phyloP scores from a whole-genome alignment of 2,113 vertebrate species.

The Pseudolaguvia tuberculata region DNA sequence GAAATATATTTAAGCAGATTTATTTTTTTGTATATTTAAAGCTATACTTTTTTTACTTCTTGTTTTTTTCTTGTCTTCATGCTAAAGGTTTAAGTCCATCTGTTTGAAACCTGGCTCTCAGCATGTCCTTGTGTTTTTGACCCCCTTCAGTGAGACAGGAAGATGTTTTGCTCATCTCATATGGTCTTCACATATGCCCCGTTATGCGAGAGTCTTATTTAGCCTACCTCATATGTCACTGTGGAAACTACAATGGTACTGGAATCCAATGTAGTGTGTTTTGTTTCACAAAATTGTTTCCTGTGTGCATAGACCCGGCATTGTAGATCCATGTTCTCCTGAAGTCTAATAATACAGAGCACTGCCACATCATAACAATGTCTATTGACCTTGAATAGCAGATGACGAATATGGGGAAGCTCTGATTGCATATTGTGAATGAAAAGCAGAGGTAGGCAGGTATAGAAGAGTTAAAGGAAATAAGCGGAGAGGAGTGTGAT shows the following conservation, averaged over 20 bases:
- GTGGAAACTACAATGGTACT: constrained; percentile 12
- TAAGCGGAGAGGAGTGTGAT: constrained; percentile 1
- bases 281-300: constrained; percentile 14
- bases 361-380: not conserved
- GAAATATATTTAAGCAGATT: too few species aligned
- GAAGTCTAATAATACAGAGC: not conserved
- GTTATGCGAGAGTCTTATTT: constrained; percentile 28
- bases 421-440: not conserved
- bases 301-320: constrained; percentile 11
- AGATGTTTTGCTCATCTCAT: constrained; percentile 40
- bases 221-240: constrained; percentile 7
- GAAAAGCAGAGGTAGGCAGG: not conserved
- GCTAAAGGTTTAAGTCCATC: constrained; percentile 27
- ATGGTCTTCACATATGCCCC: constrained; percentile 47
- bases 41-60: not conserved
- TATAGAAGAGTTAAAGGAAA: constrained; percentile 6
- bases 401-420: not conserved
- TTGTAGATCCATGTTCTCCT: not conserved
- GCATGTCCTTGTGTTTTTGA: constrained; percentile 33
- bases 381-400: not conserved
- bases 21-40: too few species aligned
- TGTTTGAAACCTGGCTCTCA: constrained; percentile 32
- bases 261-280: constrained; percentile 1
- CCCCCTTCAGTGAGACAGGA: constrained; percentile 42
- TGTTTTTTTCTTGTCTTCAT: constrained; percentile 22